Evolutionary conservation across 2,113 vertebrate genomes (phyloP), one percentile per base, ranked within the genome.

Genomic region (Seriola aureovittata): DNA sequence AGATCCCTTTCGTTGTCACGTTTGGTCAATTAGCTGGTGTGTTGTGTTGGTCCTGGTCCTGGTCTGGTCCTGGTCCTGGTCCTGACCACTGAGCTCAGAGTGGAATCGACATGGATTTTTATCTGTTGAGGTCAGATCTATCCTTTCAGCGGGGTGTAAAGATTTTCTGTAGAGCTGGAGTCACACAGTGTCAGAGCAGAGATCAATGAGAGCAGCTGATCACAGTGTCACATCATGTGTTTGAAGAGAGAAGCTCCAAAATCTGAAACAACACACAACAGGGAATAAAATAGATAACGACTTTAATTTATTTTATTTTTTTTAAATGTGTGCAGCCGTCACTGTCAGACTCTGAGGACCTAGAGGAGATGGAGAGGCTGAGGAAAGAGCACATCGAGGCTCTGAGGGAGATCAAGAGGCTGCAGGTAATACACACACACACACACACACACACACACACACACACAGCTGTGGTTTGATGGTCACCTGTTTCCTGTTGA

Each of bases 301-400:
- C 29, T 29, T 29, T 3, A 29, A 29, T 29, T 29, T 29, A 2
- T 29, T 29, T 29, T 29, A 2, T 29, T 29, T 2, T 29, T 29
- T 29, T 29, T 29, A 2, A 29, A 29, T 29, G 29, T 29, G 29
- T 29, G 29, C 69, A 76, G 96, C 86, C 91, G 64, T 93, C 93
- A 5, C 89, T 91, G 81, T 95, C 91, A 44, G 96, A 95, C 89
- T 94, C 93, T 23, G 93, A 94, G 84, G 96, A 97, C 83, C 87
- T 88, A 71, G 93, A 96, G 74, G 96, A 97, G 52, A 82, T 96
- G 91, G 97, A 97, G 86, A 88, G 80, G 72, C 92, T 98, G 78
- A 96, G 93, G 87, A 95, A 87, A 86, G 96, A 98, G 77, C 96
- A 96, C 91, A 95, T 95, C 65, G 95, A 97, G 62, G 96, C 96